Evolutionary conservation across 2,888 invertebrate genomes (phyloP).

Genomic region (Carabus problematicus): DNA sequence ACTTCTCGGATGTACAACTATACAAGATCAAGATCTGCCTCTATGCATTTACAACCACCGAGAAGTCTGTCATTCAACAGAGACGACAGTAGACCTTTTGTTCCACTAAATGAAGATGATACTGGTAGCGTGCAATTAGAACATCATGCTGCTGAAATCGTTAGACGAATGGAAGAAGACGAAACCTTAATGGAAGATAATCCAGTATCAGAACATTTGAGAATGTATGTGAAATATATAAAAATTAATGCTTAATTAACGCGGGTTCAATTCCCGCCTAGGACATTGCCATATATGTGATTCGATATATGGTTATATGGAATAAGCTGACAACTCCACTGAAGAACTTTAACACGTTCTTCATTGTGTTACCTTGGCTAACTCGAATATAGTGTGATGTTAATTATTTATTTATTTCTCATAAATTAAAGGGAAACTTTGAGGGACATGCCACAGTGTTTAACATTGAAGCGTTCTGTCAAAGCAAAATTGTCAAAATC

Average conservation of each 20-base stretch:
- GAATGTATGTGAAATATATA: conserved; percentile 60
- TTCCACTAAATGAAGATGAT: conserved; percentile 31
- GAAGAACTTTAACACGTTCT: too few species aligned
- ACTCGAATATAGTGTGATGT: too few species aligned
- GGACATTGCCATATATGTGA: too few species aligned
- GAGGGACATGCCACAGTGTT: conserved; percentile 71
- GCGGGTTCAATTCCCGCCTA: too few species aligned
- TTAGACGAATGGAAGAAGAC: conserved; percentile 71
- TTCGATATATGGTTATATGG: too few species aligned
- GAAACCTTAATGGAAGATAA: conserved; percentile 70
- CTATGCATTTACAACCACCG: not conserved
- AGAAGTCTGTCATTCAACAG: conserved; percentile 19
- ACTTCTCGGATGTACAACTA: not conserved
- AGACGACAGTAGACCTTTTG: conserved; percentile 22
- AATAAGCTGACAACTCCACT: too few species aligned
- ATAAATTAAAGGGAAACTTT: conserved; percentile 66
- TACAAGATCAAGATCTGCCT: conserved; percentile 14
- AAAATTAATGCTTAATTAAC: too few species aligned
- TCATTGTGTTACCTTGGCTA: not conserved
- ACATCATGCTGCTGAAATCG: conserved; percentile 67
- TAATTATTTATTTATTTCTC: conserved; percentile 6
- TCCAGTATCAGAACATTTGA: conserved; percentile 67
- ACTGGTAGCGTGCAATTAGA: conserved; percentile 30
- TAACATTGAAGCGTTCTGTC: conserved; percentile 73
- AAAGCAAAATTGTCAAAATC: conserved; percentile 68